Evolutionary conservation across 1,140 invertebrate species (phyloP), one percentile per base, ranked within the genome.

Genomic region (Drosophila burlai): DNA sequence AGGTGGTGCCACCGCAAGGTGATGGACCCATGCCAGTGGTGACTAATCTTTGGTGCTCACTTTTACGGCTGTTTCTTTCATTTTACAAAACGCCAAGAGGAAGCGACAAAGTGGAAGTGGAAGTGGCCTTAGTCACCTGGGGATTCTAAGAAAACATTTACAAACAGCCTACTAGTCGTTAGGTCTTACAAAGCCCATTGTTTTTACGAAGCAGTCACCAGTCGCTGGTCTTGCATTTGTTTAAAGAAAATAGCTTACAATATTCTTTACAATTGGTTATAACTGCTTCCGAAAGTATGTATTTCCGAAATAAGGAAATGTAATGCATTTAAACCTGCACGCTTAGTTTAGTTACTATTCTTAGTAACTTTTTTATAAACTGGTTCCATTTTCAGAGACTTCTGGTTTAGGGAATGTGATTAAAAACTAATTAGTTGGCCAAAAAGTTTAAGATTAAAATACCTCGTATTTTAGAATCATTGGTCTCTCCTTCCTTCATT

Each of bases 41-140:
- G 83, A 86, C 83, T 86, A 86, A 86, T 86, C 50, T 55, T 54
- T 61, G 45, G 55, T 36, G 34, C 61, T 59, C 34, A 57, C 42
- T n/a, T 75, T 63, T 46, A 40, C 38, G 68, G 38, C 54, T 42
- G 16, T 24, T 45, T 77, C 64, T 89, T 80, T 80, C 80, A 47
- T 67, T 57, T 73, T 61, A 69, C 73, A 72, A 75, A 65, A 67
- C 43, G 59, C 65, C 55, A 38, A 83, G 57, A 81, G 84, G 84
- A 87, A 87, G 76, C 80, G 64, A 57, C 62, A 81, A 86, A 86
- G 80, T 86, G 84, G 84, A 83, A 84, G 81, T 90, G 85, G 77
- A 87, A 80, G 64, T 85, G 47, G 59, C 50, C 50, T 87, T 89
- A 87, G 77, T 87, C 84, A 87, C 61, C 66, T 72, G 54, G 31